Base-by-base conservation (phyloP, 2,888 invertebrate species). In the Aspidiotus rigidus region DNA sequence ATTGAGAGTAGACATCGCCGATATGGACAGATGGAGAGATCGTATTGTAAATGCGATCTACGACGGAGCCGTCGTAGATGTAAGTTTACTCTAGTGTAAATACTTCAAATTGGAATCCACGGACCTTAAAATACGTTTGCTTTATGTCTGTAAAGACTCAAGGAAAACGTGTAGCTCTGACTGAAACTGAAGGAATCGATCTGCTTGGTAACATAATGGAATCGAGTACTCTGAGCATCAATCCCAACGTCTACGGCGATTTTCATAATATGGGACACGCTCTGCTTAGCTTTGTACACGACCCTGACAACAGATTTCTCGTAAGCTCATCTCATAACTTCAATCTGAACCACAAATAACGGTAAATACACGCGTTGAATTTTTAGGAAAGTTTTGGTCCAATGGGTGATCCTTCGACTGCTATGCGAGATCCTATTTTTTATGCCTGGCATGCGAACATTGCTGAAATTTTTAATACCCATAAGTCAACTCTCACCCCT, bases 401-500 rank as follows among this genome's bases (percentile, higher is more conserved):
- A 41, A 91, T 92, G 84, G 90, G 90, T 0, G 91, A 91, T 76
- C 84, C 88, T 0, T 84, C 89, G 0, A 90, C 90, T 0, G 89
- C 91, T 0, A 91, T 92, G 90, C 81, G 92, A 2, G 93, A 93
- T 79, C 91, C 92, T 0, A 79, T 88, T 16, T 92, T 92, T 81
- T 92, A 91, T 80, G 85, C 89, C 76, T 91, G 88, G 89, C 92
- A 93, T 76, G 83, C 87, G 0, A 87, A 85, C 76, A 81, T 91
- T 39, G 89, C 92, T 74, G 86, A 89, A 73, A 79, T 92, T 42
- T 91, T 91, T 82, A 83, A 84, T 73, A 82, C 85, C 72, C 86
- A 86, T 78, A 92, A 92, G 78, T 80, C 81, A 71, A 85, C 85
- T 13, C 79, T 92, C 40, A 80, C 85, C 0, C 81, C 86, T 3